Evolutionary conservation across 92 coral and sea anemone species (phyloP), one percentile per base, ranked within the genome.

Genomic region (Chrysogorgia sp.): DNA sequence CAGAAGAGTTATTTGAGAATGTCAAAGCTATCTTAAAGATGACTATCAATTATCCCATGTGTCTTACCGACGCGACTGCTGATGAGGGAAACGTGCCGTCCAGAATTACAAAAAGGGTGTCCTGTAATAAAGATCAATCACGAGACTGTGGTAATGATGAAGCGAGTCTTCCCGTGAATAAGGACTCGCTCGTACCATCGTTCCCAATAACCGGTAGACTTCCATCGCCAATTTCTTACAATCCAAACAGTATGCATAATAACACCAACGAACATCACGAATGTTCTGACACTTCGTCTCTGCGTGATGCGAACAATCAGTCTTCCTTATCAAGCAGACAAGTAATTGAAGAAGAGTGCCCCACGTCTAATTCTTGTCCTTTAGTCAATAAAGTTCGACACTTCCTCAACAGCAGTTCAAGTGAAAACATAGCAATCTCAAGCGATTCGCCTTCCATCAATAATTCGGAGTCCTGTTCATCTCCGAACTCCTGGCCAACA

Each of bases 31-130:
- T 72, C 14, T 72, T 72, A 25, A 72, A 55, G n/a, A 53, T 72
- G 65, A 20, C 55, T 23, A 72, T 72, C 55, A 72, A 72, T 52
- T 72, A 37, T 35, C 79, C 79, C 33, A 72, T 72, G 79, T 2
- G 45, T 48, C n/a, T 53, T 29, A 65, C 63, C 4, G 65, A 53
- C 34, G 45, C 79, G 15, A 32, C 66, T 10, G 79, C 63, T 31
- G 79, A 72, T 10, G 47, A 5, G 65, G 52, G 64, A 32, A 26
- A 53, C 13, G 76, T 7, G 1, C 33, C 52, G 37, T 30, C 60
- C 10, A 45, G 26, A 20, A 8, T 7, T 22, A 13, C 13, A 26
- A 45, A 33, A 12, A 47, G 2, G 2, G 15, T 7, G 7, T 47
- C 14, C n/a, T 24, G 3, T 10, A 69, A 14, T 41, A 41, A 33